Evolutionary conservation across 1,140 invertebrate genomes (phyloP).

Genomic region (Drosophila bifasciata): DNA sequence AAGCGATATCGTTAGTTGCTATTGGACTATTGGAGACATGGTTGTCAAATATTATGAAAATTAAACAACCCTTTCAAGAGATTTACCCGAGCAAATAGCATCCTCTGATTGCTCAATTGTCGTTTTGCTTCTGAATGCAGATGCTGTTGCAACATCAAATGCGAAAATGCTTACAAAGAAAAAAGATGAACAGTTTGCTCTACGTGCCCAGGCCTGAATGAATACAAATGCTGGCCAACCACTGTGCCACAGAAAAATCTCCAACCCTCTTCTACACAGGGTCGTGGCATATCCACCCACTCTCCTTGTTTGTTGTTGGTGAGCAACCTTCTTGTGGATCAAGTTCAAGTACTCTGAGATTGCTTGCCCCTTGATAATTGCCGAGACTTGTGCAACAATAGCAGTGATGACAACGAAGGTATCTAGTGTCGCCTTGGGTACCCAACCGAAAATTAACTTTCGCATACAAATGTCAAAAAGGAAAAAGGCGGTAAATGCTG

Average conservation of each 20-base stretch:
- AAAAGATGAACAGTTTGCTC: conserved; percentile 44
- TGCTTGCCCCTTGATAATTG: conserved; percentile 66
- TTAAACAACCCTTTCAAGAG: no score
- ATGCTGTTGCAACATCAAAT: no score
- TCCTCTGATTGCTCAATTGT: background rate
- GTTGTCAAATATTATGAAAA: no score
- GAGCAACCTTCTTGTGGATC: conserved; percentile 60
- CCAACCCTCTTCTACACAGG: background rate
- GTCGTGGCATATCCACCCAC: conserved; percentile 14
- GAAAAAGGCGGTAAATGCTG: conserved; percentile 51
- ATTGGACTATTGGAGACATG: no score
- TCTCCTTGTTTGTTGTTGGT: conserved; percentile 61
- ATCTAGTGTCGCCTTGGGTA: conserved; percentile 47
- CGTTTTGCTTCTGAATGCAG: background rate
- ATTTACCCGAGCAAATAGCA: no score
- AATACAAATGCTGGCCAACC: conserved; percentile 3
- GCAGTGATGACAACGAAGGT: conserved; percentile 46
- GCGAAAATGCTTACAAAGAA: background rate
- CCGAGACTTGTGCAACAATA: conserved; percentile 55
- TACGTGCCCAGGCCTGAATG: conserved; percentile 42
- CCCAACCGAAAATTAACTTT: conserved; percentile 48
- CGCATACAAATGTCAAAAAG: conserved; percentile 50
- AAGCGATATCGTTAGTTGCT: conserved; percentile 37
- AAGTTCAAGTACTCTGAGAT: conserved; percentile 67
- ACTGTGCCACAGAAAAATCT: background rate